Percentiles rank a stretch among this genome's conserved stretches.
phyloP scores from a whole-genome alignment of 2,888 invertebrate genomes.

The Scelioninae gen. 1 region DNA sequence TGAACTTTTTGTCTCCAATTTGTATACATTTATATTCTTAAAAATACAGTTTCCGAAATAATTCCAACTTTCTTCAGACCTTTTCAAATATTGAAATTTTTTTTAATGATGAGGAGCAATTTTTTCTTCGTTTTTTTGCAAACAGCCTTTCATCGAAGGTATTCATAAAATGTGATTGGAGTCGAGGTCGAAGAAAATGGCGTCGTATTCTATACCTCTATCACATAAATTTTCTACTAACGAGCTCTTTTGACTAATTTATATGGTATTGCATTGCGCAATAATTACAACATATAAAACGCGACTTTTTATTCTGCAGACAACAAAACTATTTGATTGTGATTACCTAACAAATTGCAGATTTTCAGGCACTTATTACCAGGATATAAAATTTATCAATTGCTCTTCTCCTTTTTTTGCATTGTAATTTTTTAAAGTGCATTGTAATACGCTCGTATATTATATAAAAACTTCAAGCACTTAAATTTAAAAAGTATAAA shows the following conservation, averaged over 20 bases:
- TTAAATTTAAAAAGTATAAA: no score
- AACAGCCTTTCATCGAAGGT: slow-evolving; percentile 21
- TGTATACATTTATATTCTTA: neutral
- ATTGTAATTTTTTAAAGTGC: no score
- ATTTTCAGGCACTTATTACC: neutral
- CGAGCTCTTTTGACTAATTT: slow-evolving; percentile 51
- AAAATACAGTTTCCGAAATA: neutral
- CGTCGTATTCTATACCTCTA: slow-evolving; percentile 17
- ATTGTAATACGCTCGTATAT: no score
- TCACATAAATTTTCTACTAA: slow-evolving; percentile 38
- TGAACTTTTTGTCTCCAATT: no score
- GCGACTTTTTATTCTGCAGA: neutral
- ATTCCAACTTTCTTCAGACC: neutral
- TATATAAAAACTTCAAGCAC: no score
- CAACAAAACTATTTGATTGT: slow-evolving; percentile 8
- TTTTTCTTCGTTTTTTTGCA: neutral
- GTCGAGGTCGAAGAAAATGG: slow-evolving; percentile 27
- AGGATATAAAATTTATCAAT: no score
- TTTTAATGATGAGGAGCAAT: neutral
- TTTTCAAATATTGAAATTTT: slow-evolving; percentile 1
- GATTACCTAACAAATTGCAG: neutral
- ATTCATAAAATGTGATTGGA: slow-evolving; percentile 42
- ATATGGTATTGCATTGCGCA: slow-evolving; percentile 11
- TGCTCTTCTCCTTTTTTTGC: no score
- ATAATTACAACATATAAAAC: slow-evolving; percentile 28